Evolutionary conservation across 1,140 invertebrate species (phyloP).

Genomic region (Neelides sp.): DNA sequence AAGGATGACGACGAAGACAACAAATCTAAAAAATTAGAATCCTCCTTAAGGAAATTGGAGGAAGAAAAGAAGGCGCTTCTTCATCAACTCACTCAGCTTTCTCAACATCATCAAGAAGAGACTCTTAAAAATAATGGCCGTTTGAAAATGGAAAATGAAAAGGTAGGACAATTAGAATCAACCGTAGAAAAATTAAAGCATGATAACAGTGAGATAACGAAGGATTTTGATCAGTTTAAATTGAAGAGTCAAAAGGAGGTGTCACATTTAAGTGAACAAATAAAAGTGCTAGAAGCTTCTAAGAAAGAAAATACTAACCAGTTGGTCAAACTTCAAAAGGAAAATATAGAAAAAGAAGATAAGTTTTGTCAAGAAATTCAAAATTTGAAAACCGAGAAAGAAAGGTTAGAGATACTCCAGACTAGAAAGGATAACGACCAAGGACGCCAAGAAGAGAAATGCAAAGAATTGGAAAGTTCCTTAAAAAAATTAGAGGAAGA

Average conservation of each 20-base stretch:
- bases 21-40: neutral
- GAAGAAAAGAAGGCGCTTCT: neutral
- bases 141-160: neutral
- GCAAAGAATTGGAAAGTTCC: neutral
- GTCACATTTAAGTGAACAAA: neutral
- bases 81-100: neutral
- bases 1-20: neutral
- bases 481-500: neutral
- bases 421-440: too few species aligned
- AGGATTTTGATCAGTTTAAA: neutral
- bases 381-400: neutral
- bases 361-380: constrained; percentile 2
- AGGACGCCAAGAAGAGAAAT: neutral
- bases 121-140: neutral
- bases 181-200: neutral
- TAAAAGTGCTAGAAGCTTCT: neutral
- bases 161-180: neutral
- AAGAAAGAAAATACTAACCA: neutral
- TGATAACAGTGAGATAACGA: neutral
- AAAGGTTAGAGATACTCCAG: neutral
- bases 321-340: neutral
- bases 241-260: constrained; percentile 1
- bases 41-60: neutral
- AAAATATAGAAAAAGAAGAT: neutral
- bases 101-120: neutral